phyloP scores from a whole-genome alignment of 2,797 vertebrate species.

The Takifugu ocellatus region DNA sequence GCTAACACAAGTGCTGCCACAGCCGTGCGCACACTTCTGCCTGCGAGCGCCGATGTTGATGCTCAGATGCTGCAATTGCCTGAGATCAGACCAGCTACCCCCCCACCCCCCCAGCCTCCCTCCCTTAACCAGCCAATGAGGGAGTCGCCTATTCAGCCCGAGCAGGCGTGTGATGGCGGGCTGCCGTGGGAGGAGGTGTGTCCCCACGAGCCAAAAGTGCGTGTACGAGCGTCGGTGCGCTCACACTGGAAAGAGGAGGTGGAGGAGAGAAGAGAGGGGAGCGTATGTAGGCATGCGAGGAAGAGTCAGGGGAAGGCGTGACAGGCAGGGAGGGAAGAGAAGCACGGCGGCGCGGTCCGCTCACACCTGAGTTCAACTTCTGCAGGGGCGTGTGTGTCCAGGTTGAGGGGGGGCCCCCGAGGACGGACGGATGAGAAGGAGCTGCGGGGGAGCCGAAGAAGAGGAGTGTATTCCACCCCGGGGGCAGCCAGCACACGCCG shows the following conservation, averaged over 20 bases:
- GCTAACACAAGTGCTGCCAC: too few relatives aligned
- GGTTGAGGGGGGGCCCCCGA: slow-evolving; percentile 66
- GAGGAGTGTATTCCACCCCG: slow-evolving; percentile 81
- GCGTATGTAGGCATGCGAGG: slow-evolving; percentile 55
- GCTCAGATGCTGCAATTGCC: slow-evolving; percentile 34
- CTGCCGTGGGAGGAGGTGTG: slow-evolving; percentile 71
- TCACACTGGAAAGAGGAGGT: slow-evolving; percentile 61
- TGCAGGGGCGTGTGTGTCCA: slow-evolving; percentile 17
- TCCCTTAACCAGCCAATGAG: slow-evolving; percentile 59
- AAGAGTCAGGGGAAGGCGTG: slow-evolving; percentile 36
- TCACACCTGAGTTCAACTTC: slow-evolving; percentile 34
- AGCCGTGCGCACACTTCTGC: neutral
- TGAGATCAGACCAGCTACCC: slow-evolving; percentile 45
- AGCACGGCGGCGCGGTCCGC: slow-evolving; percentile 35
- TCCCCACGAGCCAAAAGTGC: slow-evolving; percentile 63
- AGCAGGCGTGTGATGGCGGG: slow-evolving; percentile 60
- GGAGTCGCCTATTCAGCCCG: slow-evolving; percentile 45
- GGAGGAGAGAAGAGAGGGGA: slow-evolving; percentile 35
- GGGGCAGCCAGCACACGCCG: slow-evolving; percentile 62
- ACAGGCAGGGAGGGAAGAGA: slow-evolving; percentile 47
- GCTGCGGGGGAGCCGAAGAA: slow-evolving; percentile 85
- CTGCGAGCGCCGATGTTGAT: slow-evolving; percentile 30
- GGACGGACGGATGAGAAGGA: slow-evolving; percentile 90
- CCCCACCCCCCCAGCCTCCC: slow-evolving; percentile 45
- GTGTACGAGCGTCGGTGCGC: slow-evolving; percentile 34